phyloP scores from a whole-genome alignment of 2,113 vertebrate species.

The Poecilia latipinna region DNA sequence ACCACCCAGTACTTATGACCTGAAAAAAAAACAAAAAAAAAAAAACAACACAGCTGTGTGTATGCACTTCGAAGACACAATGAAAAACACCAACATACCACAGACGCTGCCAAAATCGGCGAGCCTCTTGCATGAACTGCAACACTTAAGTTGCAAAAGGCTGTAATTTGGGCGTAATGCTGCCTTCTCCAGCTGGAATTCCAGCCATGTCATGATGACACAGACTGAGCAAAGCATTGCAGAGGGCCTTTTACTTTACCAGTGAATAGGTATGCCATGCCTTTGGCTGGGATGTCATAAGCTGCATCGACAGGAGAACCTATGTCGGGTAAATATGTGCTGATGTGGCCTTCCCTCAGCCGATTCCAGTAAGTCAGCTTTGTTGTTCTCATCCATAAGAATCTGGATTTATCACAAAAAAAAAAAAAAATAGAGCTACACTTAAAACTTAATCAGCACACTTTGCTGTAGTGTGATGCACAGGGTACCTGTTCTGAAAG shows the following conservation, averaged over 20 bases:
- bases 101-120: conserved; percentile 47
- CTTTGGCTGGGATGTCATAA: conserved; percentile 71
- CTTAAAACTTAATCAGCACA: not conserved
- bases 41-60: conserved; percentile 49
- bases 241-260: conserved; percentile 66
- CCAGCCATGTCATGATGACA: conserved; percentile 62
- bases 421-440: conserved; percentile 4
- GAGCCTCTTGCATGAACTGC: conserved; percentile 46
- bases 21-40: conserved; percentile 60
- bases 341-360: conserved; percentile 57
- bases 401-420: conserved; percentile 27
- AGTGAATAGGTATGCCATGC: conserved; percentile 69
- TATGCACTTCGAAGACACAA: conserved; percentile 39
- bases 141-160: conserved; percentile 55
- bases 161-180: conserved; percentile 55
- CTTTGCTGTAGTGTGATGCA: not conserved
- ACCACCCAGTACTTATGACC: conserved; percentile 77
- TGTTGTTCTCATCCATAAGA: conserved; percentile 72
- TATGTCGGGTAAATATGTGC: conserved; percentile 61
- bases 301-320: conserved; percentile 65
- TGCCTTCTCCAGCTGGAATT: conserved; percentile 43
- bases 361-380: conserved; percentile 53
- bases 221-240: conserved; percentile 43
- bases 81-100: conserved; percentile 53
- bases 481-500: conserved; percentile 72